Evolutionary conservation across 2,797 vertebrate species (phyloP).

Genomic region (Malacoraja senta): DNA sequence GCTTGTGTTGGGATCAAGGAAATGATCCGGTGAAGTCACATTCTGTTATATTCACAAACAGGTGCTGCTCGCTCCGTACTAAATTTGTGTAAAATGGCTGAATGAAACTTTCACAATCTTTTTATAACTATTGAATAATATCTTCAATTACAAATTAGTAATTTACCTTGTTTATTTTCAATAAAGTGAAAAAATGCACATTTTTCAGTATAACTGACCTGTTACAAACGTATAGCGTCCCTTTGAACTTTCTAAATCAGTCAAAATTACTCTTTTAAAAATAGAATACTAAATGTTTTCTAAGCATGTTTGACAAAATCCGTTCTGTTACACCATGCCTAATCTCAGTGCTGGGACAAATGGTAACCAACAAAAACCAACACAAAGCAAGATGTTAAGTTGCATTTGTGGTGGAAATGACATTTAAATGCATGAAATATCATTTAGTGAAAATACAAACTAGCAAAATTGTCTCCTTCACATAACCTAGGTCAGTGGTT

Average conservation of each 20-base stretch:
- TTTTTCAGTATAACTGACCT: conserved; percentile 39
- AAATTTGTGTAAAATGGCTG: neutral
- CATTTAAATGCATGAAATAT: too few species aligned
- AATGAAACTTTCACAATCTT: neutral
- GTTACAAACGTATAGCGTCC: conserved; percentile 42
- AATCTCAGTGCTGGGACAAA: neutral
- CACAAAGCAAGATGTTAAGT: neutral
- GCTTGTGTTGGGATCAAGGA: neutral
- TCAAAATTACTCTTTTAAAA: conserved; percentile 36
- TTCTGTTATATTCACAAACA: too few species aligned
- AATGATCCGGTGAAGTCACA: neutral
- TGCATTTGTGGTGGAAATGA: neutral
- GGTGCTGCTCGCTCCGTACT: too few species aligned
- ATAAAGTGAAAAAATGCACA: conserved; percentile 20
- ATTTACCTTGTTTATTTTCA: conserved; percentile 40
- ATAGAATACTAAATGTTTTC: conserved; percentile 34
- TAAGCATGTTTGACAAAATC: conserved; percentile 30
- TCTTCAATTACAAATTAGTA: conserved; percentile 33
- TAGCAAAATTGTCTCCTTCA: neutral
- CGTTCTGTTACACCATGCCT: neutral
- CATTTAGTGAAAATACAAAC: neutral
- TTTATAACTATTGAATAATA: conserved; percentile 28
- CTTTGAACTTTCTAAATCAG: conserved; percentile 39
- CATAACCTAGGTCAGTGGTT: neutral
- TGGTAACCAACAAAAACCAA: neutral